Base-by-base conservation (phyloP, 2,797 vertebrate genomes). In the Micromesistius poutassou region DNA sequence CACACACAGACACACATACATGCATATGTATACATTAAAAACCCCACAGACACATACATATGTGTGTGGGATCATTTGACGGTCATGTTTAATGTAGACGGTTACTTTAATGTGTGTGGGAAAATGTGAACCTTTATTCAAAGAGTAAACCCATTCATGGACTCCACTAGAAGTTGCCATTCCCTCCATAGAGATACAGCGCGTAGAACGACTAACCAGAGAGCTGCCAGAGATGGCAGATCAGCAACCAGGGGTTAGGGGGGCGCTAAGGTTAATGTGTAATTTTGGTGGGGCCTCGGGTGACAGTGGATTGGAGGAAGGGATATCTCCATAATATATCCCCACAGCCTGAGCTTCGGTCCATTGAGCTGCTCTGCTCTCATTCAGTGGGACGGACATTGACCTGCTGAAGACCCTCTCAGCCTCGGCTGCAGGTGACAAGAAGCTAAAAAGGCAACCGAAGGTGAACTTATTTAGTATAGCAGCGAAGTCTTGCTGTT, bases 221-320 rank as follows among this genome's bases (percentile, higher is more conserved):
- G 28, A 6, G 5, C 22, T n/a, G 55, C 13, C 30, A 19, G 70
- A 30, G 70, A 70, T n/a, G 28, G 68, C 25, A 33, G 70, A 71
- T 71, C 16, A 30, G 28, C 28, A 12, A 30, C 30, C 70, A 7
- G 70, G 70, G 70, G 68, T 12, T 13, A 31, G 70, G 31, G 82
- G 14, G 4, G 25, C 25, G 3, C 55, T 10, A 1, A 68, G 91
- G 91, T 93, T 93, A 93, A 92, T 93, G 33, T 90, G 86, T 93
- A 90, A 93, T 91, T 90, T 90, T 83, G 88, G 90, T 79, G 90
- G 88, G 86, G 91, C 82, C 73, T 80, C 5, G 68, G 74, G 77
- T 77, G 85, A 82, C 75, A 82, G 81, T 80, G 46, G 75, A 82
- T 66, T 79, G 83, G 77, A 72, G 75, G 68, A 73, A 77, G 77